Base-by-base conservation (phyloP, 2,797 vertebrate species). In the Acanthurus leucopareius region DNA sequence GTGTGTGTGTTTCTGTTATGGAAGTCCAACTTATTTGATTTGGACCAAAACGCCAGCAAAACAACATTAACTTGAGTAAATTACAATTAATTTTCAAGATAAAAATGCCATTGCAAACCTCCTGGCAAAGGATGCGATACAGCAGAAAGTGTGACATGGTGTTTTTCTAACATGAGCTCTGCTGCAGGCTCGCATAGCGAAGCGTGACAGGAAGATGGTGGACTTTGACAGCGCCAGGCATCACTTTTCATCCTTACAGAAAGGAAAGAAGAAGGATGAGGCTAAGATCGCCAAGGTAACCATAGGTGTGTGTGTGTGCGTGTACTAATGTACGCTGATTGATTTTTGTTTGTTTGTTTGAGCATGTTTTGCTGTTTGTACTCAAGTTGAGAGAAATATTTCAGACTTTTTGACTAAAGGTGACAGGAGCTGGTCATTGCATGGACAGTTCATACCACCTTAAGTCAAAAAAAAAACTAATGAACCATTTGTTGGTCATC, bases 141-240 rank as follows among this genome's bases (percentile, higher is more conserved):
- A 25, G 25, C 25, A 42, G 40, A 42, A 42, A 14, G 25, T 25
- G 25, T 25, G 25, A 25, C 25, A 25, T 25, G 25, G 25, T 25
- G 25, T 25, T 25, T 25, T 25, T 25, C 25, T 25, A 25, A 25
- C 25, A 25, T 25, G 25, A 25, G 25, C 25, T 25, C 25, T 25
- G 25, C 25, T 49, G 3, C 89, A 97, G 98, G 96, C 97, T 54
- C 98, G 98, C 32, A 97, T 99, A 0, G 97, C 97, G 0, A 99
- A 99, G 89, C 95, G 98, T 0, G 97, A 98, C 58, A 96, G 98
- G 91, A 99, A 99, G 91, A 94, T 99, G 84, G 97, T 99, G 87
- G 98, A 99, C 93, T 99, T 96, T 0, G 98, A 99, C 95, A 99
- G 98, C 22, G 98, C 98, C 77, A 94, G 98, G 77, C 98, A 99